Base-by-base conservation (phyloP, 23 tunicate genomes). In the Ciona savignyi region DNA sequence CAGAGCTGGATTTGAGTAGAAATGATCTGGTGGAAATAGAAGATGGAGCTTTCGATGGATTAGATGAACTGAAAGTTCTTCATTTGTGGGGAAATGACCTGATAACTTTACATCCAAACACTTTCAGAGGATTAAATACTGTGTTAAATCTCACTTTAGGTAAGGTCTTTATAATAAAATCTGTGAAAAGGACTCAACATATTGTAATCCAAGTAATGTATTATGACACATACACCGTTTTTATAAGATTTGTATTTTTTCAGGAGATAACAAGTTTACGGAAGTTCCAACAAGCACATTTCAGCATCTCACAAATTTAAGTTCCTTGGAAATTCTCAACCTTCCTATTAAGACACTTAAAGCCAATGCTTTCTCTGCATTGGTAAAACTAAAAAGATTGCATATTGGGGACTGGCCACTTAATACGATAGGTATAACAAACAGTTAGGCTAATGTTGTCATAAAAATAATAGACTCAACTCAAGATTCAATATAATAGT, bases 401-500 rank as follows among this genome's bases (percentile, higher is more conserved):
- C 85, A 85, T 35, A 88, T 88, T 68, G 84, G 85, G 29, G 74
- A 73, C 2, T 88, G 87, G 87, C 75, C 75, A 21, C 30, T 60
- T 32, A 79, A 75, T 1, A 66, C 70, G 60, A 85, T 85, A 29
- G 80, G 92, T 85, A 31, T n/a, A n/a, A n/a, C n/a, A n/a, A n/a
- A n/a, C n/a, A n/a, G n/a, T n/a, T n/a, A n/a, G n/a, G n/a, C n/a
- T n/a, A n/a, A n/a, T n/a, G n/a, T n/a, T n/a, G n/a, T n/a, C n/a
- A n/a, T n/a, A n/a, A n/a, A n/a, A n/a, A n/a, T n/a, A n/a, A n/a
- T n/a, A n/a, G n/a, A n/a, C n/a, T n/a, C n/a, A n/a, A n/a, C n/a
- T n/a, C n/a, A n/a, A n/a, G n/a, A n/a, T n/a, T n/a, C n/a, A n/a
- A n/a, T n/a, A n/a, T n/a, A n/a, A n/a, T n/a, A n/a, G n/a, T n/a